These are phyloP conservation scores for Hemitrygon akajei DNA, from an alignment of 2,797 vertebrate genomes.

Conservation along the genomic window DNA sequence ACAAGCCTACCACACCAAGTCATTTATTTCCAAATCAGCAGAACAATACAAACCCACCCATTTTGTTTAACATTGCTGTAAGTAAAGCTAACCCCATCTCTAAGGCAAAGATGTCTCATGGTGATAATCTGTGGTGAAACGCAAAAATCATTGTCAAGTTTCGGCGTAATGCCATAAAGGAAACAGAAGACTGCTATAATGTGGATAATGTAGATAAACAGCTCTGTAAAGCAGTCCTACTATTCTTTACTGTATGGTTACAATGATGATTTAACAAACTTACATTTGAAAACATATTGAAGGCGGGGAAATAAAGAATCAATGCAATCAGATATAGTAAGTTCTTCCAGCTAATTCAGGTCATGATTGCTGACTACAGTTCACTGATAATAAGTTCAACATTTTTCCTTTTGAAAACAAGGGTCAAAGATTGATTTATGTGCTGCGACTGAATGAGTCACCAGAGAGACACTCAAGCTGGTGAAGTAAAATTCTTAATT, in stretches of 20 bases:
- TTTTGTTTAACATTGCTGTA: background rate
- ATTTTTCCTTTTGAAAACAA: background rate
- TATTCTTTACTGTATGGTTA: background rate
- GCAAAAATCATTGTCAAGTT: background rate
- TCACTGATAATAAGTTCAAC: background rate
- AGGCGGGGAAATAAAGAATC: background rate
- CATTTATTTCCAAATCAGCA: background rate
- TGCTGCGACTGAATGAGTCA: no score
- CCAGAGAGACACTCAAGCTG: no score
- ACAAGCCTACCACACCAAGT: background rate
- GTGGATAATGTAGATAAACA: background rate
- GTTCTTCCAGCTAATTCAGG: background rate
- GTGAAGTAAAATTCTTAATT: no score
- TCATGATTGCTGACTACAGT: background rate
- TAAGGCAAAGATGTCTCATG: background rate
- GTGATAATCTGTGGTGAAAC: background rate
- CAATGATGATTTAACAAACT: no score
- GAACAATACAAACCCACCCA: background rate
- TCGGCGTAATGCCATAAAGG: background rate
- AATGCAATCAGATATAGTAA: background rate
- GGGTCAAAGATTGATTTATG: background rate
- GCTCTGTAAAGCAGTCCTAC: background rate
- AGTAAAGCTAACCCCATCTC: background rate
- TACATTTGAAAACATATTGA: background rate
- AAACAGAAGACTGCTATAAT: background rate